Conservation (phyloP, 2,797 vertebrate genomes). For the Sebastes reedi region DNA sequence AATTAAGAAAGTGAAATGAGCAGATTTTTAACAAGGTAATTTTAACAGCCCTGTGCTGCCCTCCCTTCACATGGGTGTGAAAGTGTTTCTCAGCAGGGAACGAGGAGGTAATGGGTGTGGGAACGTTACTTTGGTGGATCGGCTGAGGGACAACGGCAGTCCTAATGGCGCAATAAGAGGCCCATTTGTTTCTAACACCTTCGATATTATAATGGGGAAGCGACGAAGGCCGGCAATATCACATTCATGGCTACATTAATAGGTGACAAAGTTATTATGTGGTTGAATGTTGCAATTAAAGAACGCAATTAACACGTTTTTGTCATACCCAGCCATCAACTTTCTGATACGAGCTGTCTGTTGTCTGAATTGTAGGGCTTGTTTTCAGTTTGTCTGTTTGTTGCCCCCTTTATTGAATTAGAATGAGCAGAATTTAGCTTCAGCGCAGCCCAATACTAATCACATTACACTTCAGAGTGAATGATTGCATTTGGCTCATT, state of each 20-base stretch:
- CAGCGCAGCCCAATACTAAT: constrained; percentile 44
- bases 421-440: constrained; percentile 38
- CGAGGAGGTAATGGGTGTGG: constrained; percentile 58
- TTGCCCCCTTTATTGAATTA: constrained; percentile 54
- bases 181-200: constrained; percentile 38
- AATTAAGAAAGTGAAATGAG: constrained; percentile 72
- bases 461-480: constrained; percentile 55
- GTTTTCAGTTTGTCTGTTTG: constrained; percentile 33
- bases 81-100: constrained; percentile 66
- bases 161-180: constrained; percentile 35
- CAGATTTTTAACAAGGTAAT: constrained; percentile 72
- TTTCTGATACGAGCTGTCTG: constrained; percentile 12
- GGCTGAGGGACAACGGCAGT: background rate
- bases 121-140: constrained; percentile 33
- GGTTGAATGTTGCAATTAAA: constrained; percentile 15
- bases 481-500: constrained; percentile 69
- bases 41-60: constrained; percentile 50
- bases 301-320: constrained; percentile 18
- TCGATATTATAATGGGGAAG: background rate
- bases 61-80: constrained; percentile 69
- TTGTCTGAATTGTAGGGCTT: background rate
- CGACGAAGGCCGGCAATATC: background rate
- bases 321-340: background rate
- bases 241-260: background rate
- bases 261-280: background rate